Base-by-base conservation (phyloP, 2,797 vertebrate genomes). In the Octomys mimax region DNA sequence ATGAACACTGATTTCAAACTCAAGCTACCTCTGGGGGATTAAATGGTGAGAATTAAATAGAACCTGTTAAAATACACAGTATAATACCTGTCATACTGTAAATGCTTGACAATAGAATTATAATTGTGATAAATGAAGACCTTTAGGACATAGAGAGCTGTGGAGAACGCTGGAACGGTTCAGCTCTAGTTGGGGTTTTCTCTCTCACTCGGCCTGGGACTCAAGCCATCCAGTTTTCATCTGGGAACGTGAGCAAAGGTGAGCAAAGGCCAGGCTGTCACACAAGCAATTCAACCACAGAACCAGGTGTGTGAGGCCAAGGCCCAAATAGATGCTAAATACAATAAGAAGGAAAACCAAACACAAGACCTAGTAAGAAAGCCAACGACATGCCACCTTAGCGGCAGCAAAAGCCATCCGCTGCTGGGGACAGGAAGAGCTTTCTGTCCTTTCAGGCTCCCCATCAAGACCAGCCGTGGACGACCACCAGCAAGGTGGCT, bases 1-100 rank as follows among this genome's bases (percentile, higher is more conserved):
- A 68, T 78, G 61, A 95, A 90, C 36, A 78, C n/a, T 92, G 78
- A 85, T 81, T 95, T 96, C 92, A 93, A 90, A 86, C 14, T 12
- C 19, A 94, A 89, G 31, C 21, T 87, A 62, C 42, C 19, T 59
- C 42, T 80, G 71, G 77, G 54, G 54, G 54, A 87, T 82, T 79
- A 89, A 75, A 64, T 54, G 73, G 22, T 46, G 36, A 93, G 26
- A 54, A 87, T 49, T 90, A 83, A 94, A 85, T 78, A 92, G 94
- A 89, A 59, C 61, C 42, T 73, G 36, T 71, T 49, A 73, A 92
- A 90, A 87, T 5, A 8, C 19, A 82, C 54, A 85, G 62, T 73
- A 52, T 36, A 31, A 46, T 57, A 66, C 36, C 54, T 66, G 54
- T 70, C 39, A 83, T 80, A 87, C 2, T 83, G 75, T 46, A 62